Percentiles rank a stretch among this genome's conserved stretches.
These are phyloP conservation scores for Cinclus cinclus DNA, from an alignment of 2,113 vertebrate genomes.

Conservation along the genomic window DNA sequence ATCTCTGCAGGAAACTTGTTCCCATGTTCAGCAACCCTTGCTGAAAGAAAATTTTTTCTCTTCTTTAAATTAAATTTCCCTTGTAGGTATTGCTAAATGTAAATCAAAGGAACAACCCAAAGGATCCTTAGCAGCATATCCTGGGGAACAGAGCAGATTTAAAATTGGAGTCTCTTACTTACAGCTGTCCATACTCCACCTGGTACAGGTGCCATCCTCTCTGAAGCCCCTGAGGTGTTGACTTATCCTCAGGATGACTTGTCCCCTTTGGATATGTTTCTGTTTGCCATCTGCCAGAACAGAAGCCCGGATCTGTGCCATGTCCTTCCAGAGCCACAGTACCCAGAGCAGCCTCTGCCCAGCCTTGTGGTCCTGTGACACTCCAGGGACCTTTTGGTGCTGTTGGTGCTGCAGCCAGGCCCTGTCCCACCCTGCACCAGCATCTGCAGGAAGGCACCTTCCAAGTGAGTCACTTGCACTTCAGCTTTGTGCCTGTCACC, in stretches of 20 bases:
- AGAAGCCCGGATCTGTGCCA: neutral
- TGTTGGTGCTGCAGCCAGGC: neutral
- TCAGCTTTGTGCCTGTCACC: neutral
- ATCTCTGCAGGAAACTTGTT: neutral
- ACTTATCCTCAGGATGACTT: neutral
- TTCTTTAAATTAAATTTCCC: neutral
- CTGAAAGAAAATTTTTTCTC: neutral
- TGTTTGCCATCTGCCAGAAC: neutral
- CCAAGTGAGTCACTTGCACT: fast-evolving
- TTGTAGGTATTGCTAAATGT: neutral
- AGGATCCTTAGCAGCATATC: neutral
- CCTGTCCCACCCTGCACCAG: fast-evolving
- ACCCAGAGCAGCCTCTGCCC: fast-evolving
- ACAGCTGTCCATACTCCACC: neutral
- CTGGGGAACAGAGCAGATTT: neutral
- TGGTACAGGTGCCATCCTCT: neutral
- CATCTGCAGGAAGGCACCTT: neutral
- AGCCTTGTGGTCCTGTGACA: neutral
- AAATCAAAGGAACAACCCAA: neutral
- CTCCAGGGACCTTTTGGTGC: neutral
- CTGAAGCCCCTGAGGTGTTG: neutral
- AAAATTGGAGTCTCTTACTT: neutral
- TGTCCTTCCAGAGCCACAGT: fast-evolving
- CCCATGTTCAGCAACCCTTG: neutral
- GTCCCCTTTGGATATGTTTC: neutral